Conservation (phyloP, 2,113 vertebrate species). For the Lampris megalopsis region DNA sequence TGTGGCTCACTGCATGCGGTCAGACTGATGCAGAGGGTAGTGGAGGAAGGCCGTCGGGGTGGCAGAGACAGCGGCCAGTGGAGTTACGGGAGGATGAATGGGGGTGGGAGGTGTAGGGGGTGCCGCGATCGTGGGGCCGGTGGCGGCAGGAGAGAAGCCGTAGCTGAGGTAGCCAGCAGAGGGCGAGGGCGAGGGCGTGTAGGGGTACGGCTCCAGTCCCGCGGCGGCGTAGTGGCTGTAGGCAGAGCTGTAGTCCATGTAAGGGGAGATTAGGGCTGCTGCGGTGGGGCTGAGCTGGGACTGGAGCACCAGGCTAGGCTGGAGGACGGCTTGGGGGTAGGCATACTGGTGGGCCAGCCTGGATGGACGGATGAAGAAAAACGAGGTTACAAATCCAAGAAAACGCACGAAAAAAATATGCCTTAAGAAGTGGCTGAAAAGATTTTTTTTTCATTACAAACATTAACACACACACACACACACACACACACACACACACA, state of each 20-base stretch:
- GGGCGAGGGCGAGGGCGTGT: conserved; percentile 89
- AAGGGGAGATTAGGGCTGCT: conserved; percentile 83
- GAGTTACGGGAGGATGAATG: conserved; percentile 76
- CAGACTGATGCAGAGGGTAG: conserved; percentile 90
- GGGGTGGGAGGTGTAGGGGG: conserved; percentile 66
- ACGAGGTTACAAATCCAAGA: background rate
- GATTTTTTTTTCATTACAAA: background rate
- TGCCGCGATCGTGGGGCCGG: conserved; percentile 75
- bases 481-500: background rate
- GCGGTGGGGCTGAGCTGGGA: conserved; percentile 86
- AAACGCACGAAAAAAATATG: too few relatives aligned
- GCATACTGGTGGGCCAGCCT: conserved; percentile 92
- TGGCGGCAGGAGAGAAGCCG: conserved; percentile 85
- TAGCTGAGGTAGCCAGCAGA: conserved; percentile 90
- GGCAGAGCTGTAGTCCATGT: conserved; percentile 91
- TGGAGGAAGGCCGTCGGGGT: conserved; percentile 87
- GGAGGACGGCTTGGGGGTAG: conserved; percentile 92
- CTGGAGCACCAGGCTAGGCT: conserved; percentile 92
- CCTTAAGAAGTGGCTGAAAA: too few relatives aligned
- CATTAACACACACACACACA: background rate
- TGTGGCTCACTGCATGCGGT: conserved; percentile 88
- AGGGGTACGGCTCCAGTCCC: conserved; percentile 94
- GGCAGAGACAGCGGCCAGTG: conserved; percentile 78
- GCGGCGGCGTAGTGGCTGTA: conserved; percentile 90
- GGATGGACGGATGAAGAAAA: conserved; percentile 35